Base-by-base conservation (phyloP, 2,888 invertebrate genomes). In the Nymphalis c-album region DNA sequence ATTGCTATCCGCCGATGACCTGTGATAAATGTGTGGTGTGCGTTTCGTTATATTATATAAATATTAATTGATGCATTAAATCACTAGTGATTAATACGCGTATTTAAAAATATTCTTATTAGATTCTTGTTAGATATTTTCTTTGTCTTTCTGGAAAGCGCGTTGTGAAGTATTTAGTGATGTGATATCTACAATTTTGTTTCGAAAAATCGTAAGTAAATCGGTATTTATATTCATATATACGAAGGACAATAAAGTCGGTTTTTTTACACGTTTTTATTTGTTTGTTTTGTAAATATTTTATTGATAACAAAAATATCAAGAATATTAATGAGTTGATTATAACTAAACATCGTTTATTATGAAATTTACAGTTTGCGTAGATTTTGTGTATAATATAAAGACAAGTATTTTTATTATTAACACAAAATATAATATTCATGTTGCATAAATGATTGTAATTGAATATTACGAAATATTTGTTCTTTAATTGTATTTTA, bases 41-140 rank as follows among this genome's bases (percentile, higher is more conserved):
- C 57, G 59, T 18, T 53, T 62, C 13, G 22, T 16, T 17, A 50
- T 50, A 68, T 55, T 45, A 22, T 45, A 20, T 64, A 53, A 50
- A 18, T 63, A 31, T 47, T 40, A 55, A 57, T 63, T 60, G 60
- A 53, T n/a, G 13, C 51, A 61, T 46, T 47, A 46, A 63, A 67
- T 71, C 63, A 67, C 55, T 70, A 69, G 68, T 67, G 31, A 62
- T 62, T 68, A 63, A 67, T 69, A 62, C 51, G 59, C 47, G 59
- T 71, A 60, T 47, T 67, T 26, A 26, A 13, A 70, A 74, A 40
- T 13, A 13, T 40, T 76, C 74, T 67, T 71, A 74, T 76, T 72
- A 63, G 74, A 75, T 58, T 78, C 74, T 46, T 63, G 58, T 75
- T 74, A 64, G 70, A 64, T 22, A 40, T 68, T 64, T 67, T 68